Evolutionary conservation across 2,113 vertebrate genomes (phyloP).

Genomic region (Trogon melanurus): DNA sequence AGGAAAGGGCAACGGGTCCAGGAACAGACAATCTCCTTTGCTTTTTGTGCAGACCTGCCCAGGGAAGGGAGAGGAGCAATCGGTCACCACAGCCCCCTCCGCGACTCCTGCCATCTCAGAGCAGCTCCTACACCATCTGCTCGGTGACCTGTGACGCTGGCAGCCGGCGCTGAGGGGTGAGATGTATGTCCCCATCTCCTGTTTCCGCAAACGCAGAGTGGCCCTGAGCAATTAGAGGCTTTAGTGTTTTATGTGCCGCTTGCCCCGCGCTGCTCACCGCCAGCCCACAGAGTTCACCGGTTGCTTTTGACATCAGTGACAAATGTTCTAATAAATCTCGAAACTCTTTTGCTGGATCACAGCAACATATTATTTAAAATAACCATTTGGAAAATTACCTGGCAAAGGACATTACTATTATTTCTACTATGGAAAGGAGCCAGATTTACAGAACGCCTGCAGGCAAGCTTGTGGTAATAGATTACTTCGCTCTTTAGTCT

Average conservation of each 20-base stretch:
- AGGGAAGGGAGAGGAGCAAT: not conserved
- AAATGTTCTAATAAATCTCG: conserved; percentile 1
- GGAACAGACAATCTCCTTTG: not conserved
- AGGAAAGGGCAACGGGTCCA: not conserved
- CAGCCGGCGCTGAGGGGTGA: not conserved
- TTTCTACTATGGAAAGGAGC: conserved; percentile 9
- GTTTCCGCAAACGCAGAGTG: not conserved
- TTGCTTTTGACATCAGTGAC: not conserved
- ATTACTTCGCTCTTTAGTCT: conserved; percentile 7
- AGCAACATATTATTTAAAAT: conserved; percentile 34
- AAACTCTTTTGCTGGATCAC: not conserved
- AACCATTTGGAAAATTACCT: conserved; percentile 52
- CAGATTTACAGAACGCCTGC: not conserved
- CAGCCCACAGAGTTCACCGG: not conserved
- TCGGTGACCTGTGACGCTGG: not conserved
- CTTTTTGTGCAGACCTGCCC: not conserved
- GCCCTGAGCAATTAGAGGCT: not conserved
- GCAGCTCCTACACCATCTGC: not conserved
- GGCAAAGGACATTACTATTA: conserved; percentile 41
- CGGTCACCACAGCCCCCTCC: not conserved
- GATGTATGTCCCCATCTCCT: not conserved
- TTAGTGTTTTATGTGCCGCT: not conserved
- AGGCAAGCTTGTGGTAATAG: not conserved
- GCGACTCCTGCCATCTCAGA: not conserved
- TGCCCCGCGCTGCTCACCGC: not conserved